Evolutionary conservation across 1,140 invertebrate genomes (phyloP).

Genomic region (Drosophila lacertosa): DNA sequence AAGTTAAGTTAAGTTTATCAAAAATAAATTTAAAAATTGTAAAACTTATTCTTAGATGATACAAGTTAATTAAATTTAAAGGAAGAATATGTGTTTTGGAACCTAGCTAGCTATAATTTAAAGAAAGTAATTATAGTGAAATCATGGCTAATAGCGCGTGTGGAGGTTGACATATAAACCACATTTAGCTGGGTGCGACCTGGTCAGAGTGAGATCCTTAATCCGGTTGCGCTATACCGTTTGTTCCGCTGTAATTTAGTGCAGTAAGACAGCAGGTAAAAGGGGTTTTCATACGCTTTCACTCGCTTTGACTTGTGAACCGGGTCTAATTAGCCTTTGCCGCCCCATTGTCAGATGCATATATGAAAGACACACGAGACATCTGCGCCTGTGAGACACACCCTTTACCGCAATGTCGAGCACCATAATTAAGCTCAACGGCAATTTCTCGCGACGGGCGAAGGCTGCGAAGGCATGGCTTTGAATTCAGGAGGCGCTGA

Average conservation of each 20-base stretch:
- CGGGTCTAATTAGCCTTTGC: conserved; percentile 71
- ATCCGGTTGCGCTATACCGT: conserved; percentile 18
- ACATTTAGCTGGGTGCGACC: conserved; percentile 10
- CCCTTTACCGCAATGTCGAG: conserved; percentile 14
- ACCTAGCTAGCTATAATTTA: too few species aligned
- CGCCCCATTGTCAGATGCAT: conserved; percentile 39
- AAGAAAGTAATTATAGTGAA: too few species aligned
- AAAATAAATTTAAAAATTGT: too few species aligned
- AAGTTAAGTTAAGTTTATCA: too few species aligned
- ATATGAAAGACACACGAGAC: conserved; percentile 26
- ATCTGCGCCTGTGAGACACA: background rate
- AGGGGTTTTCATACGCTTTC: conserved; percentile 22
- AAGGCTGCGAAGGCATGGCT: conserved; percentile 17
- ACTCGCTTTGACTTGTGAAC: conserved; percentile 62
- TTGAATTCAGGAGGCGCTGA: conserved; percentile 9
- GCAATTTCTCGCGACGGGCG: conserved; percentile 19
- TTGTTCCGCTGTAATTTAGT: conserved; percentile 31
- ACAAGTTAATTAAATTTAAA: too few species aligned
- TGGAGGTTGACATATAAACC: background rate
- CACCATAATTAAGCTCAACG: conserved; percentile 44
- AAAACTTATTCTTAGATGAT: too few species aligned
- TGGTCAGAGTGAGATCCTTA: conserved; percentile 7
- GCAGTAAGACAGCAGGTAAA: conserved; percentile 22
- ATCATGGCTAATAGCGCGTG: too few species aligned
- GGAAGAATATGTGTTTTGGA: too few species aligned